Conservation (phyloP, 2,797 vertebrate species). For the Myripristis jacobus region DNA sequence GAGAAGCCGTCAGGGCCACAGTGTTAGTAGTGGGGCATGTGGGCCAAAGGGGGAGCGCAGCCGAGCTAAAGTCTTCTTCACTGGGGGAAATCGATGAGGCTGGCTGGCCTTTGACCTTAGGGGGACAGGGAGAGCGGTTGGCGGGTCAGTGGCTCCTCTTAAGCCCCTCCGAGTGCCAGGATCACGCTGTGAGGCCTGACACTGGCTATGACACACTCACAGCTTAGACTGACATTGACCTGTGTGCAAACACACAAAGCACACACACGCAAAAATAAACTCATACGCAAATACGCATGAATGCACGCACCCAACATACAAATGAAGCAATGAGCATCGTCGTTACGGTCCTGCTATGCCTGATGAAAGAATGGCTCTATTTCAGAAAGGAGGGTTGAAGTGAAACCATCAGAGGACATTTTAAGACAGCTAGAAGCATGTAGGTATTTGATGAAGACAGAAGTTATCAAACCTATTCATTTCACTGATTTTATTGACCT, state of each 20-base stretch:
- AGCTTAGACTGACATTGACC: conserved; percentile 76
- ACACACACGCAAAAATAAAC: conserved; percentile 27
- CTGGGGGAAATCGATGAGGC: conserved; percentile 79
- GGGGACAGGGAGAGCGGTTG: conserved; percentile 63
- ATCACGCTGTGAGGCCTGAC: conserved; percentile 82
- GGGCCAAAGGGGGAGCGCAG: conserved; percentile 57
- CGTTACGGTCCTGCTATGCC: not conserved
- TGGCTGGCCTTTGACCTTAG: conserved; percentile 84
- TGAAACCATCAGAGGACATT: not conserved
- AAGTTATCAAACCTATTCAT: conserved; percentile 4
- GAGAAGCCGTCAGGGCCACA: conserved; percentile 65
- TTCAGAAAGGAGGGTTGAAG: conserved; percentile 5
- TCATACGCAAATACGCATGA: not conserved
- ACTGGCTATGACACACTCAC: conserved; percentile 76
- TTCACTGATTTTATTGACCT: conserved; percentile 18
- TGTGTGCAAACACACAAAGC: conserved; percentile 64
- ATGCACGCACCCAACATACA: conserved; percentile 24
- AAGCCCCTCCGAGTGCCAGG: conserved; percentile 75
- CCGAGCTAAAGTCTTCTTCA: conserved; percentile 77
- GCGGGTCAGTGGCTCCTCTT: conserved; percentile 76
- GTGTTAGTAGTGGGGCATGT: conserved; percentile 68
- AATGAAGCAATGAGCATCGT: not conserved
- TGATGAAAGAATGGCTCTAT: not conserved
- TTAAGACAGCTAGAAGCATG: conserved; percentile 3
- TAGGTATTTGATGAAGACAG: not conserved